Conservation (phyloP, 2,888 invertebrate species). For the Lysandra coridon region DNA sequence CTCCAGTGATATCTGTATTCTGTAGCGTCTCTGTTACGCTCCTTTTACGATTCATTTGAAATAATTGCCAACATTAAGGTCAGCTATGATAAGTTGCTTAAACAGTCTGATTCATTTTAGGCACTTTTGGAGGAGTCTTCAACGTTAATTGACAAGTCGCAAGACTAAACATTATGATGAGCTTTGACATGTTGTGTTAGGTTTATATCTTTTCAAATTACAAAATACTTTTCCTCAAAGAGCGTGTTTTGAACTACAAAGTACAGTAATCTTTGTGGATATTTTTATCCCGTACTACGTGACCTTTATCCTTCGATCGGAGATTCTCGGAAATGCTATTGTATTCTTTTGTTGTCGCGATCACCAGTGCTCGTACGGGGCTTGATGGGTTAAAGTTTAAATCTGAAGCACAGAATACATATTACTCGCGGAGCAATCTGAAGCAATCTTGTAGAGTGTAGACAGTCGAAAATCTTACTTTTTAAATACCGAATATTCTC, state of each 20-base stretch:
- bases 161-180: not conserved
- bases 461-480: too few relatives aligned
- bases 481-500: too few relatives aligned
- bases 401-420: too few relatives aligned
- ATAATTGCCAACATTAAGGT: not conserved
- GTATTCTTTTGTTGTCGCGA: too few relatives aligned
- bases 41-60: slow-evolving; percentile 6
- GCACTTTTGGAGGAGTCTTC: not conserved
- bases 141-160: not conserved
- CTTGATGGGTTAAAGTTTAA: too few relatives aligned
- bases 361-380: too few relatives aligned
- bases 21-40: not conserved
- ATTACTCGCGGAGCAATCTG: too few relatives aligned
- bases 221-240: not conserved
- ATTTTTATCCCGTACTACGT: not conserved
- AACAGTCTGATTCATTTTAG: not conserved
- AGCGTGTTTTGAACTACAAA: not conserved
- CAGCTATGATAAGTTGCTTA: not conserved
- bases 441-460: not conserved
- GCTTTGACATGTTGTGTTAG: not conserved
- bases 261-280: not conserved
- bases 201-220: not conserved
- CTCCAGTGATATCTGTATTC: not conserved
- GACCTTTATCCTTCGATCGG: not conserved
- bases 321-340: too few relatives aligned